These are phyloP conservation scores for Heterotis niloticus DNA, from an alignment of 2,113 vertebrate species.

Conservation along the genomic window DNA sequence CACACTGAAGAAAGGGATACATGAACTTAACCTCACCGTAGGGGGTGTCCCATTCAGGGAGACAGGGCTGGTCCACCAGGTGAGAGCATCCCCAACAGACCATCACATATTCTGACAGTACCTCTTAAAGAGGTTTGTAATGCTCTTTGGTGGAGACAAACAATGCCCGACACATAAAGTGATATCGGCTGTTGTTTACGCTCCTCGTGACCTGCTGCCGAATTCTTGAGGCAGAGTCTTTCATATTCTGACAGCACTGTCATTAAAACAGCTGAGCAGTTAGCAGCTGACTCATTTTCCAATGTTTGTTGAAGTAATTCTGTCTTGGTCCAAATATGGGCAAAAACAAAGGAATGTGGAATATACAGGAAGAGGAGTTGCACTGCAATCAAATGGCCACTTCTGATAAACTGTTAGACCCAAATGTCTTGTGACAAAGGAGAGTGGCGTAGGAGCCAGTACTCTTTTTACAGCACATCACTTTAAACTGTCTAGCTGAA, in stretches of 20 bases:
- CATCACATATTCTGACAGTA: not conserved
- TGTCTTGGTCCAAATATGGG: not conserved
- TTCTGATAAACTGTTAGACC: not conserved
- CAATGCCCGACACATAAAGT: too few species aligned
- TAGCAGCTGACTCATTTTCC: not conserved
- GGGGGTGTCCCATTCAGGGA: constrained; percentile 88
- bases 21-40: constrained; percentile 90
- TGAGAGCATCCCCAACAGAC: constrained; percentile 48
- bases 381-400: not conserved
- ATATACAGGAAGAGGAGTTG: not conserved
- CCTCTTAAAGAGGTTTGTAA: too few species aligned
- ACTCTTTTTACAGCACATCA: not conserved
- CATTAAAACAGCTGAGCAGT: not conserved
- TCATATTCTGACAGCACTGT: too few species aligned
- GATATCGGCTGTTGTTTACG: too few species aligned
- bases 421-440: not conserved
- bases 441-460: not conserved
- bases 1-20: constrained; percentile 76
- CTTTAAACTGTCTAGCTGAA: too few species aligned
- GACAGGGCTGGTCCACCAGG: constrained; percentile 75
- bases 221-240: too few species aligned
- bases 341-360: not conserved
- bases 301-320: not conserved
- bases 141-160: too few species aligned
- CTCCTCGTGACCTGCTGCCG: too few species aligned